Evolutionary conservation across 2,797 vertebrate species (phyloP).

Genomic region (Ctenopoma multispine): DNA sequence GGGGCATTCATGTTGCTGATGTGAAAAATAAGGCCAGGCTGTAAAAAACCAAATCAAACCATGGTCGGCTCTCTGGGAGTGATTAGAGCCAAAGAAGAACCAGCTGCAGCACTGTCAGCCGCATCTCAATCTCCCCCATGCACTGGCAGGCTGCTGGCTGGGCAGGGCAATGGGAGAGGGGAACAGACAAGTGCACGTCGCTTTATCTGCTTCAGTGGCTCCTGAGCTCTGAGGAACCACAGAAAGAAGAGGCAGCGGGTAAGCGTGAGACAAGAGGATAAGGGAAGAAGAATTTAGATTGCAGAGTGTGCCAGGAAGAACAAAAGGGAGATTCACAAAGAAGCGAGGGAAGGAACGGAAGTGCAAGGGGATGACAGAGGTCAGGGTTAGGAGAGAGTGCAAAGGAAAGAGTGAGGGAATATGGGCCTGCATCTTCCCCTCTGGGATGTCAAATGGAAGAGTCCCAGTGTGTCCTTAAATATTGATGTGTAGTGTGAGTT

Average conservation of each 20-base stretch:
- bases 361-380: conserved; percentile 49
- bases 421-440: conserved; percentile 52
- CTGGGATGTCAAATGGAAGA: conserved; percentile 77
- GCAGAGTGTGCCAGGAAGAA: conserved; percentile 13
- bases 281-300: conserved; percentile 17
- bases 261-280: conserved; percentile 15
- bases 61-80: conserved; percentile 81
- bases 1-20: conserved; percentile 78
- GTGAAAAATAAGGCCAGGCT: conserved; percentile 86
- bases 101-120: conserved; percentile 78
- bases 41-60: conserved; percentile 86
- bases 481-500: conserved; percentile 79
- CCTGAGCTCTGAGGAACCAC: conserved; percentile 47
- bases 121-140: conserved; percentile 75
- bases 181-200: conserved; percentile 62
- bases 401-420: conserved; percentile 26
- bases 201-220: conserved; percentile 59
- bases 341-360: conserved; percentile 12
- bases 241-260: conserved; percentile 37
- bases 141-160: conserved; percentile 67
- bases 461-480: conserved; percentile 84
- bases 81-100: conserved; percentile 85
- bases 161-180: conserved; percentile 28
- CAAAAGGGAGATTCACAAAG: conserved; percentile 1
- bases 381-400: conserved; percentile 51